Evolutionary conservation across 2,888 invertebrate genomes (phyloP).

Genomic region (Eristalis pertinax): DNA sequence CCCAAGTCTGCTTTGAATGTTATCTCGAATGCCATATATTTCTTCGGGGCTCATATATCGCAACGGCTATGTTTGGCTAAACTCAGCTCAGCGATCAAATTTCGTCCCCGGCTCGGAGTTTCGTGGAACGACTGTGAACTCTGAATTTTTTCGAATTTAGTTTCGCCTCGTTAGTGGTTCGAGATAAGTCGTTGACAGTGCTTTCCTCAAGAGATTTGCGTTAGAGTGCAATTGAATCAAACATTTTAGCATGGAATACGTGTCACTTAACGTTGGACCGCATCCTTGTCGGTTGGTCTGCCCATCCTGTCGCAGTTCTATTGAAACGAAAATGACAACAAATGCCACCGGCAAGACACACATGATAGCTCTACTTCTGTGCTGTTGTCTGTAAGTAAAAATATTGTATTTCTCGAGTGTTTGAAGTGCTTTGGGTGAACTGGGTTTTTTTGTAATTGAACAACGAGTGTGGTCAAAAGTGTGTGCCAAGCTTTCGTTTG

Average conservation of each 20-base stretch:
- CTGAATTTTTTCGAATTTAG: background rate
- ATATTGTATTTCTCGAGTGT: too few species aligned
- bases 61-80: background rate
- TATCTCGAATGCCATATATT: background rate
- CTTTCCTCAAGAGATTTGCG: background rate
- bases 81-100: background rate
- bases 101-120: background rate
- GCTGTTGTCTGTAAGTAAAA: slow-evolving; percentile 5
- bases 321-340: background rate
- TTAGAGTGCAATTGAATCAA: too few species aligned
- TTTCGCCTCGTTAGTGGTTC: background rate
- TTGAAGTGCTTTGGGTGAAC: too few species aligned
- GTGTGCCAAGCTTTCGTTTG: too few species aligned
- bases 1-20: background rate
- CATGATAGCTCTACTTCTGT: slow-evolving; percentile 46
- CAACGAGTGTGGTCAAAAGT: too few species aligned
- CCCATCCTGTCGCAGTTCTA: slow-evolving; percentile 78
- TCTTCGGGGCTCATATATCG: background rate
- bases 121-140: background rate
- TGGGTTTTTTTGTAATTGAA: too few species aligned
- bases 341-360: slow-evolving; percentile 52
- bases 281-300: slow-evolving; percentile 77
- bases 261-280: slow-evolving; percentile 74
- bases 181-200: background rate
- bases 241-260: background rate